These are phyloP conservation scores for Perizoma affinitatum DNA, from an alignment of 2,888 invertebrate genomes.

Conservation along the genomic window DNA sequence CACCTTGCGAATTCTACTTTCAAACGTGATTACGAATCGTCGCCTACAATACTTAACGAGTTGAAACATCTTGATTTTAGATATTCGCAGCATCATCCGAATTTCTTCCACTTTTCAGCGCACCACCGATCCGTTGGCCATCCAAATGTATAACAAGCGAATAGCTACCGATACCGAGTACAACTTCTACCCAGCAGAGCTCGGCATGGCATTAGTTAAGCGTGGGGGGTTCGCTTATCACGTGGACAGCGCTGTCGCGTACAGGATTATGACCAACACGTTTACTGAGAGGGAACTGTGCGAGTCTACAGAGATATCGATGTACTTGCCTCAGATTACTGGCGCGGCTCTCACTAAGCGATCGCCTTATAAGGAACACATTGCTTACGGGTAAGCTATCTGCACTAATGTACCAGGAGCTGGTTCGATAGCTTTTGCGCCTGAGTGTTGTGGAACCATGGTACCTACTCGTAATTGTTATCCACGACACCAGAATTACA, in stretches of 20 bases:
- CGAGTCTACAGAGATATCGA: slow-evolving; percentile 85
- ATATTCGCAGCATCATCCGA: no score
- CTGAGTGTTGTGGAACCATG: no score
- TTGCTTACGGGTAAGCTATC: slow-evolving; percentile 83
- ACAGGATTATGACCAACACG: slow-evolving; percentile 86
- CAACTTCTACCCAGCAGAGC: slow-evolving; percentile 80
- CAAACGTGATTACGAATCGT: no score
- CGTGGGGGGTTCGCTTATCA: slow-evolving; percentile 88
- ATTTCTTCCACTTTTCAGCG: slow-evolving; percentile 65
- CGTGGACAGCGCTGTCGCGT: slow-evolving; percentile 87
- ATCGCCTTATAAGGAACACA: slow-evolving; percentile 86
- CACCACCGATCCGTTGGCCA: slow-evolving; percentile 85
- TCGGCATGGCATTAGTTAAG: slow-evolving; percentile 85
- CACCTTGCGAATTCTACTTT: no score
- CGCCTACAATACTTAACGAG: no score
- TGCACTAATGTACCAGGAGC: not conserved
- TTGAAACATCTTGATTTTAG: not conserved
- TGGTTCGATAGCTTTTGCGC: no score
- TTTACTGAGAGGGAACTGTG: slow-evolving; percentile 88
- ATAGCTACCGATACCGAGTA: slow-evolving; percentile 59
- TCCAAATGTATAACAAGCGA: slow-evolving; percentile 85
- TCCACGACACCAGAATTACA: no score
- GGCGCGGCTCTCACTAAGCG: slow-evolving; percentile 82
- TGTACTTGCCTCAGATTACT: slow-evolving; percentile 85
- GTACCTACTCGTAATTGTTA: no score